phyloP scores from a whole-genome alignment of 2,113 vertebrate species.

The Salminus brasiliensis region DNA sequence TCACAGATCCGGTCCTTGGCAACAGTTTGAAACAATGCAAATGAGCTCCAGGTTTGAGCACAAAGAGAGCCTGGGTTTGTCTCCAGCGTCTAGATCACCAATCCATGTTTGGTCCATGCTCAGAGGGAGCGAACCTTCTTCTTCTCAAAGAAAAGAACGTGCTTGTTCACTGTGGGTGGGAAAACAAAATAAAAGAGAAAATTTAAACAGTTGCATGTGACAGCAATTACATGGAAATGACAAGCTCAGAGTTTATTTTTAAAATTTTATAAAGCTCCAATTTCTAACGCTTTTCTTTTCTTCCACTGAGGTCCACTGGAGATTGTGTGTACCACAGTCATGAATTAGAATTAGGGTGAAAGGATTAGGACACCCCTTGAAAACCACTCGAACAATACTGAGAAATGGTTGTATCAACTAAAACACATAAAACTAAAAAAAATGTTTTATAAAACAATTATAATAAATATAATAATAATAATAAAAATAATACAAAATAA shows the following conservation, averaged over 20 bases:
- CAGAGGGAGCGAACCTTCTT: slow-evolving; percentile 93
- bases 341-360: too few relatives aligned
- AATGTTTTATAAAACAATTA: too few relatives aligned
- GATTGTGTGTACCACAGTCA: too few relatives aligned
- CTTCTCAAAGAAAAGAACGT: slow-evolving; percentile 92
- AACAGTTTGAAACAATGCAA: not conserved
- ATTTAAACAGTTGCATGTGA: not conserved
- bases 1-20: not conserved
- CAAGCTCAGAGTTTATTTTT: not conserved
- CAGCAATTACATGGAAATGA: not conserved
- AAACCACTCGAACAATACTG: too few relatives aligned
- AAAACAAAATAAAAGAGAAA: not conserved
- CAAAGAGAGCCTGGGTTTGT: not conserved
- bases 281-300: too few relatives aligned
- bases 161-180: slow-evolving; percentile 83
- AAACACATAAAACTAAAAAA: too few relatives aligned
- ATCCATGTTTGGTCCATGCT: slow-evolving; percentile 14
- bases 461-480: too few relatives aligned
- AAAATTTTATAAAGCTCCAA: too few relatives aligned
- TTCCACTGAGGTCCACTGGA: too few relatives aligned
- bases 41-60: not conserved
- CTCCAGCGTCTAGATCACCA: slow-evolving; percentile 15
- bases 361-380: too few relatives aligned
- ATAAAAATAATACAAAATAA: too few relatives aligned
- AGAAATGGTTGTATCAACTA: too few relatives aligned